Base-by-base conservation (phyloP, 2,797 vertebrate genomes). In the Sebastes iracundus region DNA sequence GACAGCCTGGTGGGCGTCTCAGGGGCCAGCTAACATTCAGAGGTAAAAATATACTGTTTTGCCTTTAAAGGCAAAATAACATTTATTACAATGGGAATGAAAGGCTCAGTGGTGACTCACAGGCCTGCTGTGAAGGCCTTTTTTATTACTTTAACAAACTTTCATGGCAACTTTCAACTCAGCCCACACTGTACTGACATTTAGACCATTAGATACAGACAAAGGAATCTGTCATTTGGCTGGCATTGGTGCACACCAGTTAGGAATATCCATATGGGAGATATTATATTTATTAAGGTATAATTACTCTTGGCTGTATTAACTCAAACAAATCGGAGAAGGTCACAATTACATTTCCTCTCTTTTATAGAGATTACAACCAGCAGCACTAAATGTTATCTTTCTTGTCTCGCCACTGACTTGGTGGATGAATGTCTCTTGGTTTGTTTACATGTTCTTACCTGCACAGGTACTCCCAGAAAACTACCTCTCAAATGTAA, bases 101-200 rank as follows among this genome's bases (percentile, higher is more conserved):
- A 66, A 82, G 33, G 49, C 53, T 80, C 33, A 69, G 42, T 2
- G 8, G 60, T 86, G 83, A 86, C 59, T 86, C 80, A 80, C 33
- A 12, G 35, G 32, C 42, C 38, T 60, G 58, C 49, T 73, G 22
- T 58, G 46, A 61, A 66, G 20, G 33, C 42, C 10, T 28, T 7
- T n/a, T 60, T 87, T 76, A 35, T 58, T 73, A 76, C 68, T 75
- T 62, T 32, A 30, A 20, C 22, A 72, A 79, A 85, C 52, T 79
- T 81, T 63, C 10, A 49, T 18, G 62, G 42, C 58, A 72, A 52
- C 38, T 70, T 70, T 63, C 1, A 38, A 13, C 18, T 56, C 55
- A 77, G 18, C 77, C 72, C 33, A 77, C 68, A 65, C 64, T 10
- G 13, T 16, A 33, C 16, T 74, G 66, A 77, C 52, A 76, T 80